Evolutionary conservation across 2,888 invertebrate genomes (phyloP).

Genomic region (Pedicia rivosa): DNA sequence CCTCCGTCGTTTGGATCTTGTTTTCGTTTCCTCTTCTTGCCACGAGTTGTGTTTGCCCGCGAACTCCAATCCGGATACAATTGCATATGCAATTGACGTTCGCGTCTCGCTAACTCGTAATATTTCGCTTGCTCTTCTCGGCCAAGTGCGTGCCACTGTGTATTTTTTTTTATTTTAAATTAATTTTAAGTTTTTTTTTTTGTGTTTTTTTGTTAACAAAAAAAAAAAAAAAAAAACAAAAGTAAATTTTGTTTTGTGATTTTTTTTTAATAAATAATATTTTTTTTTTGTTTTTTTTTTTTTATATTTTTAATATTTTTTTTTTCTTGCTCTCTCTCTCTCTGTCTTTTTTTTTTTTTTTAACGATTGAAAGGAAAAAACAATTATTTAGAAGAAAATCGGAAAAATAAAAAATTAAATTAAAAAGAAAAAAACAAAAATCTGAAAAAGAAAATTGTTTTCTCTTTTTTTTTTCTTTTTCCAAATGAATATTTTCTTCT

Average conservation of each 20-base stretch:
- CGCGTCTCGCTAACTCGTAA: slow-evolving; percentile 97
- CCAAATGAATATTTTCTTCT: too few relatives aligned
- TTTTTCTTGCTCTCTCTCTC: too few relatives aligned
- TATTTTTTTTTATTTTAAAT: slow-evolving; percentile 27
- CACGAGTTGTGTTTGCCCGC: slow-evolving; percentile 99
- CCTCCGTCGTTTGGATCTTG: slow-evolving; percentile 95
- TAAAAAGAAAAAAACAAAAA: neutral
- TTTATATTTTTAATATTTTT: too few relatives aligned
- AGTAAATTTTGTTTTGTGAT: too few relatives aligned
- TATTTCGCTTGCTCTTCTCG: slow-evolving; percentile 99
- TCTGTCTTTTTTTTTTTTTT: too few relatives aligned
- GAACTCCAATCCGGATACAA: slow-evolving; percentile 99
- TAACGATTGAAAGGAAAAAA: too few relatives aligned
- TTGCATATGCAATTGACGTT: slow-evolving; percentile 97
- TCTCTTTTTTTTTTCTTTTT: neutral
- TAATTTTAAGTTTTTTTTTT: slow-evolving; percentile 9
- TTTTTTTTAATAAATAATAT: too few relatives aligned
- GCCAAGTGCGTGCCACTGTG: slow-evolving; percentile 98
- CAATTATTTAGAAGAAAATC: slow-evolving; percentile 4
- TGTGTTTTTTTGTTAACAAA: slow-evolving; percentile 13
- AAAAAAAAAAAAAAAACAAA: slow-evolving; percentile 11
- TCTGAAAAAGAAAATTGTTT: neutral
- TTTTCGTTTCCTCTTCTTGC: slow-evolving; percentile 99
- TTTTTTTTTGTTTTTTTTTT: too few relatives aligned
- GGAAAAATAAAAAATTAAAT: slow-evolving; percentile 6